Evolutionary conservation across 2,888 invertebrate genomes (phyloP).

Genomic region (Drosophila kuntzei): DNA sequence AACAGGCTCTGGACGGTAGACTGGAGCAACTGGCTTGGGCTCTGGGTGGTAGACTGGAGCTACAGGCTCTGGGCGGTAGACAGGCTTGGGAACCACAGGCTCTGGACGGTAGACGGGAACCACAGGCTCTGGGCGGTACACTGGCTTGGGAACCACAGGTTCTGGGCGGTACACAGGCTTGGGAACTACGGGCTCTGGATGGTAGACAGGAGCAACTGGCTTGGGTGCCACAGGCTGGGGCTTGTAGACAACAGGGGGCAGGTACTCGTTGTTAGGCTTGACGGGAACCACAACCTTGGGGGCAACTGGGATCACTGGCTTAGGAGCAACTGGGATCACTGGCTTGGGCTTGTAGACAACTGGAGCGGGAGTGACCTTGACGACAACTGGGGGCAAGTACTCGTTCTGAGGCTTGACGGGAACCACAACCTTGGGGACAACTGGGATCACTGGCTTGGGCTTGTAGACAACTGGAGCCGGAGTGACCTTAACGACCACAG

Average conservation of each 20-base stretch:
- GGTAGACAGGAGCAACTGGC: constrained; percentile 35
- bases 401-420: constrained; percentile 18
- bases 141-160: constrained; percentile 32
- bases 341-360: constrained; percentile 32
- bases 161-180: constrained; percentile 14
- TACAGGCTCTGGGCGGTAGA: constrained; percentile 19
- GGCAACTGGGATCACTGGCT: constrained; percentile 13
- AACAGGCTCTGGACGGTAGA: constrained; percentile 35
- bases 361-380: constrained; percentile 7
- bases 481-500: constrained; percentile 6
- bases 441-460: constrained; percentile 29
- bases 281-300: constrained; percentile 19
- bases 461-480: constrained; percentile 25
- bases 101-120: constrained; percentile 24
- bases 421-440: constrained; percentile 27
- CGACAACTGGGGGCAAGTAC: constrained; percentile 23
- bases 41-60: constrained; percentile 27
- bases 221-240: constrained; percentile 9
- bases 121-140: constrained; percentile 21
- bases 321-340: constrained; percentile 24
- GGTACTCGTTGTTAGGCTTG: constrained; percentile 36
- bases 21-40: constrained; percentile 30
- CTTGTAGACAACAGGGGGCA: constrained; percentile 28
- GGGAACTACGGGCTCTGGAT: constrained; percentile 12
- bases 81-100: constrained; percentile 14